Percentiles rank a stretch among this genome's conserved stretches.
These are phyloP conservation scores for Anthrax anthrax DNA, from an alignment of 2,888 invertebrate genomes.

Conservation along the genomic window DNA sequence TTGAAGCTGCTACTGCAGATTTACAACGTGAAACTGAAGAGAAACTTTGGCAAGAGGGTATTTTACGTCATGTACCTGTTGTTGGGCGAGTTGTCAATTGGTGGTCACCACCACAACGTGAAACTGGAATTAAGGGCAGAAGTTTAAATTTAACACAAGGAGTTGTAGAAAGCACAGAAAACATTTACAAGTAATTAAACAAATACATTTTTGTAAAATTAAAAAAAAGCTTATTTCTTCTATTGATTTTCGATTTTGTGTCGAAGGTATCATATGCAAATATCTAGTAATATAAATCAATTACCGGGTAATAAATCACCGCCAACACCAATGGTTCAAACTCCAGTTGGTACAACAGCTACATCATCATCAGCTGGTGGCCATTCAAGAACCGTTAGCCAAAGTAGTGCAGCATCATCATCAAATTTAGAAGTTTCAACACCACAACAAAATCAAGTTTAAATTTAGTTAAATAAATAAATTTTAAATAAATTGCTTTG, in stretches of 20 bases:
- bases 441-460: not conserved
- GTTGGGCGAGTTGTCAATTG: slow-evolving; percentile 90
- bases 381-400: slow-evolving; percentile 52
- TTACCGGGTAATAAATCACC: slow-evolving; percentile 47
- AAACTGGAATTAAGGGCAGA: slow-evolving; percentile 64
- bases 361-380: slow-evolving; percentile 15
- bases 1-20: slow-evolving; percentile 85
- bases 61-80: slow-evolving; percentile 85
- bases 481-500: too few species aligned
- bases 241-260: slow-evolving; percentile 1
- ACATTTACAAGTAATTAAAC: slow-evolving; percentile 43
- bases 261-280: slow-evolving; percentile 64
- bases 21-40: slow-evolving; percentile 81
- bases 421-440: not conserved
- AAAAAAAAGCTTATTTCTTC: not conserved
- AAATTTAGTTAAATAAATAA: too few species aligned
- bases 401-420: slow-evolving; percentile 33
- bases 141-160: slow-evolving; percentile 66
- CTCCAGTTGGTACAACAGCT: slow-evolving; percentile 39
- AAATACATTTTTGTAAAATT: not conserved
- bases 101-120: slow-evolving; percentile 81
- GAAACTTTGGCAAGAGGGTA: slow-evolving; percentile 85
- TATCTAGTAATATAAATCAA: slow-evolving; percentile 41
- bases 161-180: slow-evolving; percentile 67
- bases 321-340: slow-evolving; percentile 53